Evolutionary conservation across 2,797 vertebrate species (phyloP).

Genomic region (Sebastes diploproa): DNA sequence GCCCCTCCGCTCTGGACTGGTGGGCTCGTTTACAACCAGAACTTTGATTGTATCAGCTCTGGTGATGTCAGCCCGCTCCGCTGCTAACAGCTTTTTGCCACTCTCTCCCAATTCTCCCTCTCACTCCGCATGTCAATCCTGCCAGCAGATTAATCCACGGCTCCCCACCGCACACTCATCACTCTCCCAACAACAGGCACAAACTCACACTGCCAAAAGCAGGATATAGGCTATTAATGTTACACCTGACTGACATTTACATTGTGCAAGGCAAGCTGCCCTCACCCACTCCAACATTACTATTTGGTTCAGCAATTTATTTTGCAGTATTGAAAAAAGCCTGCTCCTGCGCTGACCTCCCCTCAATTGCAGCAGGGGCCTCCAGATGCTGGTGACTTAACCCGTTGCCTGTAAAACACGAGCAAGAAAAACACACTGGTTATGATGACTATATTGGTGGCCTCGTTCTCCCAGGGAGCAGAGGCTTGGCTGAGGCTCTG

Average conservation of each 20-base stretch:
- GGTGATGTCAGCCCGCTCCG: slow-evolving; percentile 69
- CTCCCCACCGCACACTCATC: slow-evolving; percentile 52
- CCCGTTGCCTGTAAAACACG: slow-evolving; percentile 77
- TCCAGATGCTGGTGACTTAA: slow-evolving; percentile 80
- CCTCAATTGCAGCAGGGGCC: slow-evolving; percentile 56
- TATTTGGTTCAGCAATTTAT: slow-evolving; percentile 57
- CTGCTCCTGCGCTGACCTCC: slow-evolving; percentile 67
- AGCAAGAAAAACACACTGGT: slow-evolving; percentile 76
- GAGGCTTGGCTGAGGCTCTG: slow-evolving; percentile 65
- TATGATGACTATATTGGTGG: slow-evolving; percentile 77
- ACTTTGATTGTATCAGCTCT: slow-evolving; percentile 62
- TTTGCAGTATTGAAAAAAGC: slow-evolving; percentile 51
- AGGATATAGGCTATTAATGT: slow-evolving; percentile 62
- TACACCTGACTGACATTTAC: slow-evolving; percentile 69
- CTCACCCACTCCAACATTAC: slow-evolving; percentile 38
- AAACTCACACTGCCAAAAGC: slow-evolving; percentile 40
- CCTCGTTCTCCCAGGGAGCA: slow-evolving; percentile 62
- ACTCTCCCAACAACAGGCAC: slow-evolving; percentile 40
- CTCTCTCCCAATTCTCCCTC: slow-evolving; percentile 37
- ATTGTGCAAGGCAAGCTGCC: slow-evolving; percentile 51
- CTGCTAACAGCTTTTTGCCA: slow-evolving; percentile 52
- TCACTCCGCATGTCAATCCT: slow-evolving; percentile 37
- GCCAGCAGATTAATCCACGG: slow-evolving; percentile 57
- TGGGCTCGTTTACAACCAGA: slow-evolving; percentile 53
- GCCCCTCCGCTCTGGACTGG: slow-evolving; percentile 51